phyloP scores from a whole-genome alignment of 2,797 vertebrate genomes.

The Cyclopterus lumpus region DNA sequence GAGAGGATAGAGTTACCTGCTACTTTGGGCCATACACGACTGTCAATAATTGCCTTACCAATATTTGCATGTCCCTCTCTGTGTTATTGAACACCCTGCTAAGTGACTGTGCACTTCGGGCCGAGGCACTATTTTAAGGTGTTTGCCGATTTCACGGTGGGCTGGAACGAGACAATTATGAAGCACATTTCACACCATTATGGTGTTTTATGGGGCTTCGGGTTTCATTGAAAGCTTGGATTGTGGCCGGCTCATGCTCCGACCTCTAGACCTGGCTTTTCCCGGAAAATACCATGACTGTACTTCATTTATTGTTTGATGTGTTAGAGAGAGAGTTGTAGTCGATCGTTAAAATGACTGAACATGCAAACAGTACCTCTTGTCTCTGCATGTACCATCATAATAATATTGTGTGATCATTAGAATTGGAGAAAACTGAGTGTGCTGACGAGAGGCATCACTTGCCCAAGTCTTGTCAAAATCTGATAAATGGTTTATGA shows the following conservation, averaged over 20 bases:
- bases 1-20: conserved; percentile 83
- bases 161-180: conserved; percentile 78
- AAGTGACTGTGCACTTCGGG: conserved; percentile 74
- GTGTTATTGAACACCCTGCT: conserved; percentile 83
- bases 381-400: conserved; percentile 2
- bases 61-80: conserved; percentile 86
- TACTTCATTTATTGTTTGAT: neutral
- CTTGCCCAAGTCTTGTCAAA: conserved; percentile 53
- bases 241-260: conserved; percentile 6
- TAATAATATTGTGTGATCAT: conserved; percentile 22
- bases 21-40: conserved; percentile 81
- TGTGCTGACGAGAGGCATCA: conserved; percentile 22
- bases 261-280: conserved; percentile 15
- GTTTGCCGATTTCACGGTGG: conserved; percentile 78
- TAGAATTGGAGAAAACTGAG: conserved; percentile 2
- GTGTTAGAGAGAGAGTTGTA: neutral
- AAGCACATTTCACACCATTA: conserved; percentile 80
- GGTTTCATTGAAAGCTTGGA: conserved; percentile 61
- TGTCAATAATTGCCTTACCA: conserved; percentile 83
- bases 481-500: conserved; percentile 64
- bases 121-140: conserved; percentile 79
- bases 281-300: conserved; percentile 9
- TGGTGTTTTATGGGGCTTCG: conserved; percentile 63
- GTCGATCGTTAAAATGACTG: neutral
- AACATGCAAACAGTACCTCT: neutral